Percentiles rank a stretch among this genome's conserved stretches.
phyloP scores from a whole-genome alignment of 2,797 vertebrate species.

The Platyrinchus mystaceus region DNA sequence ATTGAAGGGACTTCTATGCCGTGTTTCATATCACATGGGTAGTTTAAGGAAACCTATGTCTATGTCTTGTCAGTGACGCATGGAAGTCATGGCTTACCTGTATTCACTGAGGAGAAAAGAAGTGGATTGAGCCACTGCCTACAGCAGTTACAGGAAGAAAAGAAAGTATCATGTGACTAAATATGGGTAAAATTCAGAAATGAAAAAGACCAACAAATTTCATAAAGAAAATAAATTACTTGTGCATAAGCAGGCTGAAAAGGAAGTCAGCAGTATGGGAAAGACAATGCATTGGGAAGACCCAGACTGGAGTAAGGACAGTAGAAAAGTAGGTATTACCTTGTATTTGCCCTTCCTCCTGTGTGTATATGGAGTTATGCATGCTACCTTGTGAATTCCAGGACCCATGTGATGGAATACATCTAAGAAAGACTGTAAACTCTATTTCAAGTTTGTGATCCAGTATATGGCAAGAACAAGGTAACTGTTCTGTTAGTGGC shows the following conservation, averaged over 20 bases:
- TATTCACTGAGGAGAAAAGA: background rate
- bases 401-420: background rate
- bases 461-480: background rate
- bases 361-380: background rate
- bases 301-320: background rate
- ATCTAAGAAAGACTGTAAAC: background rate
- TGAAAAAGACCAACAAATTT: background rate
- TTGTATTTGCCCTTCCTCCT: rapidly evolving
- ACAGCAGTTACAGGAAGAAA: background rate
- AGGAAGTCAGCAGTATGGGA: background rate
- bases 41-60: background rate
- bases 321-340: background rate
- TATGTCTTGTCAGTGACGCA: background rate
- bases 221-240: background rate
- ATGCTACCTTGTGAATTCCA: background rate
- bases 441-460: background rate
- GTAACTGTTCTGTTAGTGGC: background rate
- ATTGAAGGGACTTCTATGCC: background rate
- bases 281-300: background rate
- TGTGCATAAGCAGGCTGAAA: background rate
- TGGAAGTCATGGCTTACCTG: background rate
- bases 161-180: background rate
- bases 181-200: background rate
- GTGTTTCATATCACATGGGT: background rate
- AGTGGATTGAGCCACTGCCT: background rate